Base-by-base conservation (phyloP, 2,888 invertebrate genomes). In the Griposia aprilina region DNA sequence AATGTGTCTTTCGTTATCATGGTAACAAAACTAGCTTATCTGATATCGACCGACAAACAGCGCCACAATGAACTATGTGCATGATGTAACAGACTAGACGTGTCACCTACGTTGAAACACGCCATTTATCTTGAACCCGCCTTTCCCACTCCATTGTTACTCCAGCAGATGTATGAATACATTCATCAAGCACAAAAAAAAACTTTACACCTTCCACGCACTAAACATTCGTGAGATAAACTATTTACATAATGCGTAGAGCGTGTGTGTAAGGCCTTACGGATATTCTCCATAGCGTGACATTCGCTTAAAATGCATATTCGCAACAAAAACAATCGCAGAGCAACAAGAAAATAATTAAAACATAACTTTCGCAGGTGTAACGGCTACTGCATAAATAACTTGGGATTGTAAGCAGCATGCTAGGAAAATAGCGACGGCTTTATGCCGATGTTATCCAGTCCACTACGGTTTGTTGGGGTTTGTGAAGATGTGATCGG, bases 241-340 rank as follows among this genome's bases (percentile, higher is more conserved):
- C 30, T 57, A 73, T 65, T 81, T 68, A 69, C 76, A 50, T 57
- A 67, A 65, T 45, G 81, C 45, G n/a, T 30, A 30, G 48, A 70
- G 5, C 52, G 68, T 68, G 63, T 68, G 68, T 72, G 11, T 59
- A 62, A 52, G 68, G 41, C 55, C 69, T 20, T 62, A 67, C 23
- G 65, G 63, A 81, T 71, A 68, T 60, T 73, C 48, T 77, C 48
- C 66, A 45, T 60, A 71, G 59, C 71, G 82, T 71, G 77, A 80
- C 79, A 84, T 84, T 91, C 90, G 92, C 92, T 87, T 85, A 87
- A 88, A 79, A 80, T 81, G 81, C 82, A 87, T 80, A 87, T 89
- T 90, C 87, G 90, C 87, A 88, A 90, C 83, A 87, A 86, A 84
- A 80, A 90, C 91, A 94, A 91, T 94, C 93, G 95, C 95, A 90